These are phyloP conservation scores for Calyptommatus sinebrachiatus DNA, from an alignment of 2,113 vertebrate genomes.

Conservation along the genomic window DNA sequence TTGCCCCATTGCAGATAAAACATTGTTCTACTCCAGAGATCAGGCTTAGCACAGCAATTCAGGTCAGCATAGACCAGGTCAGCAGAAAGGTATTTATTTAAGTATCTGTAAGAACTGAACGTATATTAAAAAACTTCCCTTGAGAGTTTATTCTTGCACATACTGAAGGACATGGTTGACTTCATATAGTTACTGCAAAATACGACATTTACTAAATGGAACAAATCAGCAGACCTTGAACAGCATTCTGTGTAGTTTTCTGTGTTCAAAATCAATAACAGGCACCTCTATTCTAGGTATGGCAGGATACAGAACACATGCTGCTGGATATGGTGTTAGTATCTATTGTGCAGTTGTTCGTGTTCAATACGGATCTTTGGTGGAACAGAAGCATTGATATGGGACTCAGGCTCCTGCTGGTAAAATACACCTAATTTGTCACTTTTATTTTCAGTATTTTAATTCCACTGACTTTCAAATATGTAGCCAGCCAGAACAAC, in stretches of 20 bases:
- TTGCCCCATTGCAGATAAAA: too few relatives aligned
- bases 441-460: background rate
- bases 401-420: constrained; percentile 89
- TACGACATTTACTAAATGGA: background rate
- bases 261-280: background rate
- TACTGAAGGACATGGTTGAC: background rate
- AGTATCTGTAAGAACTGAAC: background rate
- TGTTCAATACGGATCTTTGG: constrained; percentile 68
- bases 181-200: background rate
- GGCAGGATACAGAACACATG: constrained; percentile 92
- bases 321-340: constrained; percentile 86
- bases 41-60: too few relatives aligned
- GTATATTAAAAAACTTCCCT: background rate
- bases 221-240: background rate
- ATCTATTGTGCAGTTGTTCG: constrained; percentile 73
- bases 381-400: constrained; percentile 86
- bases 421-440: constrained; percentile 59
- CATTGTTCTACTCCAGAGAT: too few relatives aligned
- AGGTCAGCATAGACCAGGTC: too few relatives aligned
- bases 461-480: background rate
- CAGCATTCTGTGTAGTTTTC: background rate
- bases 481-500: background rate
- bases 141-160: background rate
- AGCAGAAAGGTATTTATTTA: too few relatives aligned
- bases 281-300: constrained; percentile 75